Evolutionary conservation across 2,888 invertebrate species (phyloP), one percentile per base, ranked within the genome.

Genomic region (Ischnura elegans): DNA sequence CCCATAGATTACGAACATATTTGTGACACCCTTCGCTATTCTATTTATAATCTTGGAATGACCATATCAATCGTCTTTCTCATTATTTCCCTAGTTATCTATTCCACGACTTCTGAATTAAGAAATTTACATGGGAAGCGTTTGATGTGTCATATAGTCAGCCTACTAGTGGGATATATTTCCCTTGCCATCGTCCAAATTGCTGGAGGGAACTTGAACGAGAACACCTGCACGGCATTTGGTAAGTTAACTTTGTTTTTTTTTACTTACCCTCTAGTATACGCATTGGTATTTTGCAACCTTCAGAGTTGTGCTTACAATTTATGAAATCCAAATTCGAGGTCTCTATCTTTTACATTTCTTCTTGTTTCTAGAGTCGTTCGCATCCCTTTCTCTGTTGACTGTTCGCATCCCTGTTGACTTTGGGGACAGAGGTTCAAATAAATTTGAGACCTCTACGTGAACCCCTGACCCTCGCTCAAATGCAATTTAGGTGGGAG

Each of bases 91-190:
- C 97, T 98, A 94, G 95, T 97, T 85, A 97, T 98, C 0, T 98
- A 98, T 95, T 97, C 97, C 6, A 95, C 97, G 87, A 97, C 98
- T 93, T 97, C 98, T 0, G 98, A 98, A 94, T 95, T 98, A 61
- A 96, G 97, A 87, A 98, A 98, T 95, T 96, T 98, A 29, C 98
- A 98, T 95, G 98, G 98, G n/a, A 97, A 97, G 96, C 97, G 97
- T 0, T 95, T 98, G 94, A 98, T 98, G 97, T 97, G 97, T 94
- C 98, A 98, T 95, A 97, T 98, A 61, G 96, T 96, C 2, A 97
- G 97, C 0, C 96, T 98, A 29, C 96, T 97, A 94, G 95, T 97
- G 0, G 97, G 97, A 0, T 98, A 97, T 95, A 95, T 97, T 0
- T 96, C 97, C 94, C 95, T 98, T 93, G 97, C 97, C 0, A 96